Evolutionary conservation across 2,888 invertebrate species (phyloP), one percentile per base, ranked within the genome.

Genomic region (Atethmia centrago): DNA sequence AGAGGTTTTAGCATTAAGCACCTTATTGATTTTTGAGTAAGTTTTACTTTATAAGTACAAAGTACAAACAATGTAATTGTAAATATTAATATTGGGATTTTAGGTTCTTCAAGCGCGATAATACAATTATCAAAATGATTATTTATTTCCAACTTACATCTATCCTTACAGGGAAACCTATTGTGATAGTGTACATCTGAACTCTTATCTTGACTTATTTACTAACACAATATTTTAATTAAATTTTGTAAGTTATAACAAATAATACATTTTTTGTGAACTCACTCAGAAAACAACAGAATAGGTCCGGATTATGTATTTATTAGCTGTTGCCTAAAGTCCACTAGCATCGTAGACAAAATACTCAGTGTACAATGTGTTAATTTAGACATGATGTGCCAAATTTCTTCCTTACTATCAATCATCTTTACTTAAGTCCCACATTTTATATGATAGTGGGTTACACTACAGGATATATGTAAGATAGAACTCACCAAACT

Each of bases 401-500:
- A 62, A 42, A 42, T 42, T 42, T 42, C 19, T 19, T 14, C 3
- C 62, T 61, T 7, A 40, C 40, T 36, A 36, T n/a, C 9, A 25
- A 19, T 19, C 40, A 42, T 62, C 42, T 42, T 62, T 45, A 25
- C 12, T 19, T n/a, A 42, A 19, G 19, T 42, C 1, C 25, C 7
- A 25, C 12, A 28, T 47, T 45, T 47, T 28, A 21, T 21, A 63
- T 14, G 21, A 21, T 21, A 62, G 14, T n/a, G n/a, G n/a, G 9
- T 16, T n/a, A 59, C 31, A 31, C 8, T 59, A n/a, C n/a, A 36
- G 16, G 36, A 36, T 36, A 40, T 36, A 59, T 62, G 14, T 28
- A 49, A 9, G 16, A 31, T 10, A 31, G 16, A 45, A 75, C 93
- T 88, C 85, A 96, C 96, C 94, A 90, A 97, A 96, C 77, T 96